phyloP scores from a whole-genome alignment of 2,113 vertebrate genomes.

The Chascanopsetta lugubris region DNA sequence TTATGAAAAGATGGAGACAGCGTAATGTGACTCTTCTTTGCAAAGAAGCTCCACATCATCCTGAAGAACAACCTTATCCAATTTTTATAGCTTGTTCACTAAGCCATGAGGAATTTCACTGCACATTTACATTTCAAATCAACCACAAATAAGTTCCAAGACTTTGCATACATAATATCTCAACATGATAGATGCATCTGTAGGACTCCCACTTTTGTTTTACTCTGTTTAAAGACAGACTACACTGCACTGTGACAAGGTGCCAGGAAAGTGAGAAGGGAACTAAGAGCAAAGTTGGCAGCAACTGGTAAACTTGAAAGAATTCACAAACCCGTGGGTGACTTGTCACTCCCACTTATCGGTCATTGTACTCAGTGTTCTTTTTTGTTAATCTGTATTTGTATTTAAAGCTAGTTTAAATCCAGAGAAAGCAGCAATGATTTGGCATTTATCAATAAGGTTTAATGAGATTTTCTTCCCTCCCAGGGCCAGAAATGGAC shows the following conservation, averaged over 20 bases:
- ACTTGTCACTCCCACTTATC: constrained; percentile 2
- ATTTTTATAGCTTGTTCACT: too few relatives aligned
- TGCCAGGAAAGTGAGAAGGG: neutral
- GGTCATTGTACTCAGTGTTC: constrained; percentile 3
- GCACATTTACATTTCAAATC: too few relatives aligned
- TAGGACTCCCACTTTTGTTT: too few relatives aligned
- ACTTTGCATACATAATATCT: too few relatives aligned
- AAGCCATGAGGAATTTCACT: too few relatives aligned
- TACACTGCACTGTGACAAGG: neutral
- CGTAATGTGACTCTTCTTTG: too few relatives aligned
- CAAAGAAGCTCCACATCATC: too few relatives aligned
- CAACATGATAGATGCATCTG: too few relatives aligned
- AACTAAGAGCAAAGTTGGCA: constrained; percentile 13
- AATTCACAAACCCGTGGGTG: neutral
- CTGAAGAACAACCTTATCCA: too few relatives aligned
- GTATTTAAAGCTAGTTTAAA: constrained; percentile 10
- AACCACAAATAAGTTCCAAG: too few relatives aligned
- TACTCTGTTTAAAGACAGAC: constrained; percentile 13
- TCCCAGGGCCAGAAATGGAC: constrained; percentile 1
- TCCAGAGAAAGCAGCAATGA: constrained; percentile 21
- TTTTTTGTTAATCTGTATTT: constrained; percentile 6
- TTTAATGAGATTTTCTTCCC: constrained; percentile 13
- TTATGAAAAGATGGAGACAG: too few relatives aligned
- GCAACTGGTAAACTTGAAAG: neutral
- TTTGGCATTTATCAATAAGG: constrained; percentile 7